Base-by-base conservation (phyloP, 2,888 invertebrate genomes). In the Autographa gamma region DNA sequence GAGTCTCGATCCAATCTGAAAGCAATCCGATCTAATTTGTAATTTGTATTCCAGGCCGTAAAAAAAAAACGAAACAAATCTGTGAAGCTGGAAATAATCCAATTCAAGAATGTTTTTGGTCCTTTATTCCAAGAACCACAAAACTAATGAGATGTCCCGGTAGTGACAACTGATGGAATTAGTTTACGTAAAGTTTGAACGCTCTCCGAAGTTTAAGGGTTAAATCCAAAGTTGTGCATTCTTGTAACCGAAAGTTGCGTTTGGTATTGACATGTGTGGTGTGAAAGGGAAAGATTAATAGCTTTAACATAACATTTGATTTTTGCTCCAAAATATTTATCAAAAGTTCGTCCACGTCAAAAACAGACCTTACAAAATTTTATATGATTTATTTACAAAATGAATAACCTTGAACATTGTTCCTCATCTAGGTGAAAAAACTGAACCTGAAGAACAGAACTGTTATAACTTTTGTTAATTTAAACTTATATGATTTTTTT, bases 111-210 rank as follows among this genome's bases (percentile, higher is more conserved):
- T 25, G 19, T 58, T 32, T 16, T 16, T n/a, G 16, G 5, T 43
- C 25, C 8, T 34, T 41, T 14, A 13, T 54, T 7, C 52, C 19
- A 58, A 31, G 34, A 58, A 58, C 59, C 34, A 38, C 18, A 19
- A 52, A 70, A 63, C 19, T 59, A 48, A 66, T 66, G 63, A 63
- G 52, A 43, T 60, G 32, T 32, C 60, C 31, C 8, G 54, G 14
- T 43, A 66, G 71, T 43, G 76, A 77, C 75, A 72, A 61, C 75
- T 77, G 79, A 77, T 75, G 75, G 79, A 72, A 75, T 64, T 75
- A 78, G 68, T 77, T 75, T 48, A 72, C 41, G 18, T 70, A 59
- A 72, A 74, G 61, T 63, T 70, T 38, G 18, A 19, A 73, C 59
- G 18, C 65, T 56, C 64, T 61, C 13, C 54, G 60, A 59, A 62